These are phyloP conservation scores for Diplosoma virens DNA, from an alignment of 23 tunicate species.

Conservation along the genomic window DNA sequence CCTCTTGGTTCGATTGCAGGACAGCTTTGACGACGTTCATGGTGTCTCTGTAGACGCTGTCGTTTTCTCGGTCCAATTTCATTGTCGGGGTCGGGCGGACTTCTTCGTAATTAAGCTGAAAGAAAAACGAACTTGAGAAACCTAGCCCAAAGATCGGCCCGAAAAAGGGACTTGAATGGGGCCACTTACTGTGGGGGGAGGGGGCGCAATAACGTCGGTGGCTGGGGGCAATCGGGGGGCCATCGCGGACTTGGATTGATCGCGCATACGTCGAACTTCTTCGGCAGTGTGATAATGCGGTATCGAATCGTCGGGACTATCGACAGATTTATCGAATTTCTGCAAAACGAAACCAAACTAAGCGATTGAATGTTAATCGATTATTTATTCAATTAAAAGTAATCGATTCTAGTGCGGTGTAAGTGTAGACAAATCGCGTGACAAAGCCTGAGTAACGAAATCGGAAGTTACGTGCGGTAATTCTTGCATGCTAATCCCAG, in stretches of 20 bases:
- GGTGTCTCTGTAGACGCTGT: constrained; percentile 62
- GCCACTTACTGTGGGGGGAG: constrained; percentile 34
- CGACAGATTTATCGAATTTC: too few species aligned
- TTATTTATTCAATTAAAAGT: too few species aligned
- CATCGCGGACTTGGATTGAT: constrained; percentile 24
- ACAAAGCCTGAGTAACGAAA: too few species aligned
- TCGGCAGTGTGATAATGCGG: constrained; percentile 53
- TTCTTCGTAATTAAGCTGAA: constrained; percentile 58
- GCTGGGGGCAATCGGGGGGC: constrained; percentile 65
- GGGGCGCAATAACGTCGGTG: constrained; percentile 42
- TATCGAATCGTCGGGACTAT: constrained; percentile 25
- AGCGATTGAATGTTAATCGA: too few species aligned
- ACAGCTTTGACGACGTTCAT: constrained; percentile 87
- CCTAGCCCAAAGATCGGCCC: background rate
- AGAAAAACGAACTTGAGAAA: background rate
- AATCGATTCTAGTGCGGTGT: too few species aligned
- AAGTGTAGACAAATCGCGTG: too few species aligned
- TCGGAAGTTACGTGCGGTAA: too few species aligned
- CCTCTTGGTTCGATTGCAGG: constrained; percentile 66
- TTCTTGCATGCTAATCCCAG: too few species aligned
- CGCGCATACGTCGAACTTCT: constrained; percentile 20
- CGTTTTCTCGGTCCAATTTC: constrained; percentile 80
- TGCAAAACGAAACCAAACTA: too few species aligned
- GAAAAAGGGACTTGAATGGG: background rate
- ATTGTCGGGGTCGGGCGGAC: constrained; percentile 91